Conservation (phyloP, 2,113 vertebrate genomes). For the Sylvilagus bachmani region DNA sequence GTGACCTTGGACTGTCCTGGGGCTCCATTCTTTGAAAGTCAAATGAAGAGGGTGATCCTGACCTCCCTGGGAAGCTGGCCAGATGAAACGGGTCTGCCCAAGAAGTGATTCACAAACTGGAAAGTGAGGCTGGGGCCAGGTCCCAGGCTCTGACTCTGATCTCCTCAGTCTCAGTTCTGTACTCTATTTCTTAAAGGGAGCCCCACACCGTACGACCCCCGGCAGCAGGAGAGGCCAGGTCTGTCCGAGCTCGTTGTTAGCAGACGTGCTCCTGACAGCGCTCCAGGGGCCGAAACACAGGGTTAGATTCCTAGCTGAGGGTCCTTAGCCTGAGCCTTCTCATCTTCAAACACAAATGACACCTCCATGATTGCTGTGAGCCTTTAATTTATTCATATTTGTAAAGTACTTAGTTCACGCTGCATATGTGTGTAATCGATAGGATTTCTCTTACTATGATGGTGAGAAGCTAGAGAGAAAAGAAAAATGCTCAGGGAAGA, state of each 20-base stretch:
- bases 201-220: not conserved
- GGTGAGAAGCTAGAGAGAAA: conserved; percentile 1
- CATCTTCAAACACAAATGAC: conserved; percentile 12
- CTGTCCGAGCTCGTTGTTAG: conserved; percentile 28
- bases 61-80: not conserved
- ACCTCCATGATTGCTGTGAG: not conserved
- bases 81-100: not conserved
- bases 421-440: not conserved
- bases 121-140: not conserved
- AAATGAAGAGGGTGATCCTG: not conserved
- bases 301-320: conserved; percentile 19
- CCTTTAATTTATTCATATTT: conserved; percentile 15
- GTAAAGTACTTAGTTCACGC: not conserved
- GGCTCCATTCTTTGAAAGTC: not conserved
- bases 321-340: not conserved
- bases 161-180: not conserved
- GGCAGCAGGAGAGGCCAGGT: not conserved
- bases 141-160: not conserved
- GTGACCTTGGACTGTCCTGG: not conserved
- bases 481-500: not conserved
- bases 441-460: not conserved
- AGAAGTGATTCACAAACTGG: not conserved
- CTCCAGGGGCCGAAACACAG: not conserved
- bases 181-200: not conserved
- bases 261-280: not conserved